Percentiles rank a stretch among this genome's conserved stretches.
Conservation (phyloP, 1,140 invertebrate species). For the Gryllus bimaculatus region DNA sequence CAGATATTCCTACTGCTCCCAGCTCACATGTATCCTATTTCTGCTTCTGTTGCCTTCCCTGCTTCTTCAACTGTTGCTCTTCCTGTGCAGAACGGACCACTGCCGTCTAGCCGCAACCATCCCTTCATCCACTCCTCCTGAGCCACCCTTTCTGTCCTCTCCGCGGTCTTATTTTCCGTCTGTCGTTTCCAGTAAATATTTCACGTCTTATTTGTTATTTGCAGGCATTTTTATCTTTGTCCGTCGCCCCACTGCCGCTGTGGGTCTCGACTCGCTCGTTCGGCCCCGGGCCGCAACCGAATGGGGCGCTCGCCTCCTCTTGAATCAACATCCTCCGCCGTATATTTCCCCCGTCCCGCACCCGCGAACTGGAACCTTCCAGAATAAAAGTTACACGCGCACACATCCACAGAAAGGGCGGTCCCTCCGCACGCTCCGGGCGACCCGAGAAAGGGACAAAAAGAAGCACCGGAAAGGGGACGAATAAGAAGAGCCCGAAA, state of each 20-base stretch:
- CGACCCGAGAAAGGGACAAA: not conserved
- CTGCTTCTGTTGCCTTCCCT: too few relatives aligned
- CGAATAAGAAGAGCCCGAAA: not conserved
- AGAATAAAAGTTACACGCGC: not conserved
- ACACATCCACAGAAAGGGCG: not conserved
- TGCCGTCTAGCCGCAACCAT: too few relatives aligned
- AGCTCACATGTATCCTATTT: too few relatives aligned
- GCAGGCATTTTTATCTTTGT: constrained; percentile 4
- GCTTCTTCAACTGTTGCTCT: too few relatives aligned
- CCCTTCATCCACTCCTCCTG: too few relatives aligned
- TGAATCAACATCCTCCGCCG: constrained; percentile 2
- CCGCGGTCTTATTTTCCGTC: not conserved
- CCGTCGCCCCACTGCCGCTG: too few relatives aligned
- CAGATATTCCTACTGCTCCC: not conserved
- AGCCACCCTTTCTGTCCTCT: not conserved
- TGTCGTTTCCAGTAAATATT: constrained; percentile 1
- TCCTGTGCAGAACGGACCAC: too few relatives aligned
- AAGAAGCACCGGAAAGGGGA: not conserved
- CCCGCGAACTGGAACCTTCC: not conserved
- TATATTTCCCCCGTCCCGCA: not conserved
- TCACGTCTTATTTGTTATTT: constrained; percentile 5
- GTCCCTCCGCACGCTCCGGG: not conserved
- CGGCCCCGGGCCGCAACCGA: not conserved
- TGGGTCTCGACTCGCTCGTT: not conserved
- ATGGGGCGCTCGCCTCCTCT: not conserved